Conservation (phyloP, 2,113 vertebrate species). For the Coturnix japonica region DNA sequence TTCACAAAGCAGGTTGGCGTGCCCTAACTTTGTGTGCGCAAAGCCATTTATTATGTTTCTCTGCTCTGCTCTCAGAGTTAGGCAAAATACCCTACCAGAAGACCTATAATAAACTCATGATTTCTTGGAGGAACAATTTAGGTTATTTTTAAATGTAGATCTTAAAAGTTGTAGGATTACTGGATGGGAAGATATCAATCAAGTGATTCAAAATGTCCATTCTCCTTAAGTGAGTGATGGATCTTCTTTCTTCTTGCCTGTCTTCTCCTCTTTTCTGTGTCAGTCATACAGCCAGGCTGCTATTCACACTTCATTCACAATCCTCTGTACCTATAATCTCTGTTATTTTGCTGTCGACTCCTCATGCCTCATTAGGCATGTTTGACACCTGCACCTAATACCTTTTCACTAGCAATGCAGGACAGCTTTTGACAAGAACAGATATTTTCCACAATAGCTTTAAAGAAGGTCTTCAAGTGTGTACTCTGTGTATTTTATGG, state of each 20-base stretch:
- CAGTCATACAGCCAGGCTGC: slow-evolving; percentile 72
- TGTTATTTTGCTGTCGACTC: slow-evolving; percentile 77
- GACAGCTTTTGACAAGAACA: slow-evolving; percentile 72
- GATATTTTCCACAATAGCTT: slow-evolving; percentile 64
- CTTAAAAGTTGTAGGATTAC: slow-evolving; percentile 46
- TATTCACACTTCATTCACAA: slow-evolving; percentile 78
- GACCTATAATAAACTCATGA: slow-evolving; percentile 62
- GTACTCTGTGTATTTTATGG: slow-evolving; percentile 13
- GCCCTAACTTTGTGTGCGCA: neutral
- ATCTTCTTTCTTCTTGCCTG: slow-evolving; percentile 49
- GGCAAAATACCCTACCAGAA: slow-evolving; percentile 50
- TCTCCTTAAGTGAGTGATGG: slow-evolving; percentile 47
- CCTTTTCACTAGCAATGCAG: slow-evolving; percentile 66
- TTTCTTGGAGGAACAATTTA: slow-evolving; percentile 66
- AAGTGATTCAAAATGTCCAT: slow-evolving; percentile 65
- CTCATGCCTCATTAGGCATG: slow-evolving; percentile 79
- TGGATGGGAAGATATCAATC: slow-evolving; percentile 65
- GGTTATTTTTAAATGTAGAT: slow-evolving; percentile 69
- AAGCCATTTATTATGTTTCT: slow-evolving; percentile 41
- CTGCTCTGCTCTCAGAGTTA: slow-evolving; percentile 25
- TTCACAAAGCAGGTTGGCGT: neutral
- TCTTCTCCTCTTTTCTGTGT: slow-evolving; percentile 59
- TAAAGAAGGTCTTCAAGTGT: slow-evolving; percentile 44
- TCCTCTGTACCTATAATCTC: slow-evolving; percentile 75
- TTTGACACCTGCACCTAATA: slow-evolving; percentile 80